Base-by-base conservation (phyloP, 2,888 invertebrate genomes). In the Drosophila paranaensis region DNA sequence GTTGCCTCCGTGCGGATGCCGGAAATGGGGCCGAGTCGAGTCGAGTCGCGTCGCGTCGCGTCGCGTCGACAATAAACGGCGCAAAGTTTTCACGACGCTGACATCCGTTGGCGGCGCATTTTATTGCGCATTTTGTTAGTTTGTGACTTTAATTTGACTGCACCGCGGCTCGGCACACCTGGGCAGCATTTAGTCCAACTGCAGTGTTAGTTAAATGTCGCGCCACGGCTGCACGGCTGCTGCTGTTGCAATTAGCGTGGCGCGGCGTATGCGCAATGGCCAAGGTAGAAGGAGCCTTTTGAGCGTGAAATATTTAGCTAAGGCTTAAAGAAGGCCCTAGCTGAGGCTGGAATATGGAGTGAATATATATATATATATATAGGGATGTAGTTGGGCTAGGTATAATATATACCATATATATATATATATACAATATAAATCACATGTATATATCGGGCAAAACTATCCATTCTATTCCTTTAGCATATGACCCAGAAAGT, bases 11-110 rank as follows among this genome's bases (percentile, higher is more conserved):
- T 35, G 74, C 72, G 74, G 86, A 74, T 63, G 69, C 73, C 70
- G 88, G 81, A 88, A 88, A 78, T 72, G 69, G 62, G 66, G 61
- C 40, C 54, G 54, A 74, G 71, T 74, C 70, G 78, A 74, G 86
- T 74, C 70, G 75, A 71, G 88, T 27, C 27, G 27, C 2, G 27
- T 75, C 54, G 54, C 71, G 72, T 74, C 70, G 54, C 72, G 72
- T 74, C 70, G 75, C 70, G 88, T 78, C 89, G 80, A 84, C 89
- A 84, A 84, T 78, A 86, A 86, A 80, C 75, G 86, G 62, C 64
- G 48, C 56, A 88, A 82, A 86, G 70, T 88, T 88, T 79, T 46
- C 48, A 64, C 62, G 45, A 46, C 69, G 62, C 50, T 69, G 68
- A 73, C 78, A 76, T 84, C 83, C 83, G 82, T 73, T 85, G 68